Evolutionary conservation across 1,140 invertebrate genomes (phyloP).

Genomic region (Heterodera carotae): DNA sequence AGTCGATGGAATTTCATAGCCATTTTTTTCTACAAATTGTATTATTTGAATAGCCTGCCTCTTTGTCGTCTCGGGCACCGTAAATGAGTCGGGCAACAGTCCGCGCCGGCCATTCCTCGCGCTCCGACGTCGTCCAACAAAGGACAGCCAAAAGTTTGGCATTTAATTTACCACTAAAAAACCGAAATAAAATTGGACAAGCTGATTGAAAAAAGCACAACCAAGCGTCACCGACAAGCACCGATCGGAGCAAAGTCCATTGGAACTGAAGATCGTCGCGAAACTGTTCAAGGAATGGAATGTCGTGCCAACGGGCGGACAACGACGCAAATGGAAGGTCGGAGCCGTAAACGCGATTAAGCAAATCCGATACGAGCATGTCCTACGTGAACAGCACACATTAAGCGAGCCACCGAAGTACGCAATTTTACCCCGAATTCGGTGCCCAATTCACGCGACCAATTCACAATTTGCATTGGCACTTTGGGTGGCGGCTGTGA

Average conservation of each 20-base stretch:
- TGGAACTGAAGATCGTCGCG: not conserved
- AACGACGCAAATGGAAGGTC: not conserved
- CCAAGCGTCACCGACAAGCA: not conserved
- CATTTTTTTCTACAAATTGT: too few species aligned
- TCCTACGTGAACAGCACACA: not conserved
- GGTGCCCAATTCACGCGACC: not conserved
- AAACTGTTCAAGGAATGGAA: not conserved
- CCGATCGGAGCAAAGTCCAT: conserved; percentile 20
- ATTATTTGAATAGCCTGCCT: conserved; percentile 7
- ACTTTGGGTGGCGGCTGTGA: not conserved
- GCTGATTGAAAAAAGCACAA: too few species aligned
- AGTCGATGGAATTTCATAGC: too few species aligned
- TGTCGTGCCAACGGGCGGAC: not conserved
- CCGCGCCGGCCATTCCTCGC: conserved; percentile 9
- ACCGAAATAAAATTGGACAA: not conserved
- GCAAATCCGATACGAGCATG: not conserved
- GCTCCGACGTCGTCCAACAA: conserved; percentile 18
- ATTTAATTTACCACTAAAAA: conserved; percentile 18
- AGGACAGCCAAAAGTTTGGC: conserved; percentile 21
- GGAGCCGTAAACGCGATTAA: not conserved
- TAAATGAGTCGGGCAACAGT: conserved; percentile 24
- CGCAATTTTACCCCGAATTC: not conserved
- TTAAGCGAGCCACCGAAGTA: not conserved
- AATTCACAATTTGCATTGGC: not conserved
- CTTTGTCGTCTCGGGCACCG: conserved; percentile 8